Evolutionary conservation across 2,113 vertebrate genomes (phyloP).

Genomic region (Charina bottae): DNA sequence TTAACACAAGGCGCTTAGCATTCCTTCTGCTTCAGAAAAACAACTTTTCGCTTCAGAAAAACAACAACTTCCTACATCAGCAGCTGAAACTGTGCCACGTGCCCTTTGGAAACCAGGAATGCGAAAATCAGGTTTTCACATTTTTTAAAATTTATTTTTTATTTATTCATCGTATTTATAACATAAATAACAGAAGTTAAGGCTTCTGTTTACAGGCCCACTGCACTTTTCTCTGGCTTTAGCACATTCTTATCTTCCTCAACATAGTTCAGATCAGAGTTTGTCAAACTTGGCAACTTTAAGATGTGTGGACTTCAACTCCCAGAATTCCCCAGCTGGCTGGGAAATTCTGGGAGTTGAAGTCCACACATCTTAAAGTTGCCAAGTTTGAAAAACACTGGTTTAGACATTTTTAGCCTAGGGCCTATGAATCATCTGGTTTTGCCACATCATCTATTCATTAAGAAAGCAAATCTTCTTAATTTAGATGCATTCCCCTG

Average conservation of each 20-base stretch:
- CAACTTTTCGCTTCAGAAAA: background rate
- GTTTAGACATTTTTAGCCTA: background rate
- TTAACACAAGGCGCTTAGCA: constrained; percentile 22
- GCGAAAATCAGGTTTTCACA: background rate
- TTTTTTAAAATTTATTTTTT: too few relatives aligned
- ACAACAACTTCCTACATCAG: constrained; percentile 4
- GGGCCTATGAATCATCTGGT: background rate
- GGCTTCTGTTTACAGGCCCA: background rate
- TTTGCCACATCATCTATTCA: background rate
- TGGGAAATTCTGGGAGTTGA: too few relatives aligned
- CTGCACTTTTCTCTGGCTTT: background rate
- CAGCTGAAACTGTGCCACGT: background rate
- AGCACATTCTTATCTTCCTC: background rate
- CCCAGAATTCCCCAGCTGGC: too few relatives aligned
- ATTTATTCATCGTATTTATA: too few relatives aligned
- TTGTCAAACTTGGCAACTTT: too few relatives aligned
- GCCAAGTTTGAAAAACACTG: background rate
- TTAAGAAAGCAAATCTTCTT: too few relatives aligned
- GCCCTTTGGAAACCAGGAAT: constrained; percentile 13
- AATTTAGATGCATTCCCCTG: background rate
- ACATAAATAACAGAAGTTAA: too few relatives aligned
- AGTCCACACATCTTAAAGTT: too few relatives aligned
- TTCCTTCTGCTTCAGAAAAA: background rate
- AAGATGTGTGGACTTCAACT: too few relatives aligned
- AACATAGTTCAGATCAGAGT: too few relatives aligned